Evolutionary conservation across 2,113 vertebrate species (phyloP).

Genomic region (Empidonax traillii): DNA sequence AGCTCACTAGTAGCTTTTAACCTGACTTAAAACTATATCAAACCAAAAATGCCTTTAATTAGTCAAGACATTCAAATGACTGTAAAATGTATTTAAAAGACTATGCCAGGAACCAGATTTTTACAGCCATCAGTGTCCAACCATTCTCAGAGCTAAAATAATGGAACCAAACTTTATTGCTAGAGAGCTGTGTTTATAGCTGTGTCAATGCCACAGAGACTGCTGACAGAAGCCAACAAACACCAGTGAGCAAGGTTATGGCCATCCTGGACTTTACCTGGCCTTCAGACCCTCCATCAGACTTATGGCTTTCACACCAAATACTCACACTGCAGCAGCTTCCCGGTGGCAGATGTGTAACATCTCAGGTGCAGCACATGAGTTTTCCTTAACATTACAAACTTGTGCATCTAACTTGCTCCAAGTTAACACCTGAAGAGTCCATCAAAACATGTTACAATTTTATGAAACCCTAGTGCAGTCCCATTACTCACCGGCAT

Average conservation of each 20-base stretch:
- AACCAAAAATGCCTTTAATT: background rate
- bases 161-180: background rate
- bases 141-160: background rate
- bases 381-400: background rate
- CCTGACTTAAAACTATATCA: background rate
- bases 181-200: background rate
- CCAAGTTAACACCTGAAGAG: background rate
- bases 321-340: background rate
- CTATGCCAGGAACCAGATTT: background rate
- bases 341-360: background rate
- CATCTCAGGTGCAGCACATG: accelerated
- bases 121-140: background rate
- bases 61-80: background rate
- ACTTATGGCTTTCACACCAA: background rate
- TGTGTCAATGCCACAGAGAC: background rate
- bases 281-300: background rate
- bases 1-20: background rate
- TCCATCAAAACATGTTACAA: background rate
- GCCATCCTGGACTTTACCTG: background rate
- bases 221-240: background rate
- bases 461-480: background rate
- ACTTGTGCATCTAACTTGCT: background rate
- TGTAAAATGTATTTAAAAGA: background rate
- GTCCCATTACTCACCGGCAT: background rate
- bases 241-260: background rate